These are phyloP conservation scores for Diplodus puntazzo DNA, from an alignment of 2,797 vertebrate species.

Conservation along the genomic window DNA sequence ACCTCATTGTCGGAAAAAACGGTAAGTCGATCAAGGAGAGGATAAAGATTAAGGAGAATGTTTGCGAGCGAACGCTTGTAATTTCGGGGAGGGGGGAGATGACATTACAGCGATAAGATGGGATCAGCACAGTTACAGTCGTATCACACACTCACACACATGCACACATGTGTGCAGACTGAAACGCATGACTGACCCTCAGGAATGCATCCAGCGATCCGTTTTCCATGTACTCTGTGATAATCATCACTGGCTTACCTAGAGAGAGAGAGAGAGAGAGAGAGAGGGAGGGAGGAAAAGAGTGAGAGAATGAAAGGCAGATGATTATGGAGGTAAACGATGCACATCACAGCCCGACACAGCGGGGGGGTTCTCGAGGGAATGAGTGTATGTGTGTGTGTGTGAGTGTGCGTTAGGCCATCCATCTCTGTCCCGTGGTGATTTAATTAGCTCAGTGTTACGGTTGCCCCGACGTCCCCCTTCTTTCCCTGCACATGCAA, in stretches of 20 bases:
- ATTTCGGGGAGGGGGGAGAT: conserved; percentile 47
- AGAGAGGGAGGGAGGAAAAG: neutral
- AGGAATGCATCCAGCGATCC: conserved; percentile 98
- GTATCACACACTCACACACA: conserved; percentile 33
- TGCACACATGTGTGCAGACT: conserved; percentile 28
- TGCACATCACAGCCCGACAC: conserved; percentile 71
- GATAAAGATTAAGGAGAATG: conserved; percentile 56
- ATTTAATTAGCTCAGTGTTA: conserved; percentile 77
- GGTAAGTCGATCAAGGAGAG: conserved; percentile 41
- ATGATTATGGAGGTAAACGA: conserved; percentile 80
- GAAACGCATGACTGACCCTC: conserved; percentile 90
- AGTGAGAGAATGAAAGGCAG: conserved; percentile 60
- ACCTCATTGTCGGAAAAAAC: conserved; percentile 26
- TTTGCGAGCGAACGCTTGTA: conserved; percentile 66
- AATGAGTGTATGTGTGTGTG: conserved; percentile 25
- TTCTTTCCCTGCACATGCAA: conserved; percentile 53
- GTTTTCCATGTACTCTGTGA: conserved; percentile 99
- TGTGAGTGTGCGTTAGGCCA: conserved; percentile 56
- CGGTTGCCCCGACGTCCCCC: conserved; percentile 52
- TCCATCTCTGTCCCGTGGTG: conserved; percentile 77
- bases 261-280: conserved; percentile 70
- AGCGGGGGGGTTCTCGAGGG: conserved; percentile 50
- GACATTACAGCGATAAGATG: conserved; percentile 72
- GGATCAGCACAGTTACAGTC: conserved; percentile 35
- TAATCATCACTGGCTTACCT: conserved; percentile 99